These are phyloP conservation scores for Hanleya hanleyi DNA, from an alignment of 2,888 invertebrate species.

Conservation along the genomic window DNA sequence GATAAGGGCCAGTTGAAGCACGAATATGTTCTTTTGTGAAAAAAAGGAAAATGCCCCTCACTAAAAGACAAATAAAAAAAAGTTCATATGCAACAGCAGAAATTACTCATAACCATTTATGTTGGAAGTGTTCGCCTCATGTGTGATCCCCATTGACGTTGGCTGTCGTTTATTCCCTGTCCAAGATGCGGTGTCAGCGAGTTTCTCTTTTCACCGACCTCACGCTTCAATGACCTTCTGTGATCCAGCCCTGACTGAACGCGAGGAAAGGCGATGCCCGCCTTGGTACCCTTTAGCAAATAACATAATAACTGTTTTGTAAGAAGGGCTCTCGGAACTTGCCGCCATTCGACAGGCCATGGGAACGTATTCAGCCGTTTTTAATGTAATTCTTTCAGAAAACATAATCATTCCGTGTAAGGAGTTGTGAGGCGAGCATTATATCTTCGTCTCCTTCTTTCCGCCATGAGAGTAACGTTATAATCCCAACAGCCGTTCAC, in stretches of 20 bases:
- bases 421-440: not conserved
- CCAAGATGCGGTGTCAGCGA: too few species aligned
- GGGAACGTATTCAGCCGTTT: slow-evolving; percentile 1
- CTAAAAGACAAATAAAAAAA: not conserved
- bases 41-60: not conserved
- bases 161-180: not conserved
- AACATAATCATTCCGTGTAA: not conserved
- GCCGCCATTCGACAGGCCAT: not conserved
- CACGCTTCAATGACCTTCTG: not conserved
- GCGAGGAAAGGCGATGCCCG: not conserved
- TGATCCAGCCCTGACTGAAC: not conserved
- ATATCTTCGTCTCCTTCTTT: not conserved
- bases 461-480: not conserved
- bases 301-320: slow-evolving; percentile 8
- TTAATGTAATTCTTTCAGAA: not conserved
- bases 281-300: slow-evolving; percentile 1
- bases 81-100: not conserved
- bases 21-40: not conserved
- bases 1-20: not conserved
- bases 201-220: not conserved
- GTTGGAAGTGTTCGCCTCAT: not conserved
- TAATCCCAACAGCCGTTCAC: too few species aligned
- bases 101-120: not conserved
- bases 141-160: not conserved
- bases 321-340: not conserved